Evolutionary conservation across 2,113 vertebrate genomes (phyloP).

Genomic region (Thamnophis sirtalis): DNA sequence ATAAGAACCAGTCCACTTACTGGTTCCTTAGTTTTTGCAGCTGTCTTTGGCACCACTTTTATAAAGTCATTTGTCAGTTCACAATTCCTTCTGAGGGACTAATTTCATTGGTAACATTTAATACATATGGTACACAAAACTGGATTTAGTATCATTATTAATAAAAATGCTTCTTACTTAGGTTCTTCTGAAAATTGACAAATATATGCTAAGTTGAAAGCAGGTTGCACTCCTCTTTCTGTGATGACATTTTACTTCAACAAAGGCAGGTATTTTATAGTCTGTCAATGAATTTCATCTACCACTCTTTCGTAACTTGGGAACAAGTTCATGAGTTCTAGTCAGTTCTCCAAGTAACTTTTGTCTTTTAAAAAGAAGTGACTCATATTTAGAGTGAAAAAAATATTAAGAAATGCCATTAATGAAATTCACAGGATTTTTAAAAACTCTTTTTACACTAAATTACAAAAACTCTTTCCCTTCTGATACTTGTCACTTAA

Average conservation of each 20-base stretch:
- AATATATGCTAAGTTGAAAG: not conserved
- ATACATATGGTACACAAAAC: not conserved
- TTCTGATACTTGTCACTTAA: not conserved
- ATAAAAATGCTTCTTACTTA: not conserved
- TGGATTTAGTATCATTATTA: not conserved
- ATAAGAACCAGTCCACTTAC: not conserved
- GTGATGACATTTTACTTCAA: not conserved
- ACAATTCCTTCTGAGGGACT: not conserved
- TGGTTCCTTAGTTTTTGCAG: not conserved
- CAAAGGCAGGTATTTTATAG: not conserved
- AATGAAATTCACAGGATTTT: not conserved
- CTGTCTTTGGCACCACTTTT: not conserved
- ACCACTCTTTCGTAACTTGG: not conserved
- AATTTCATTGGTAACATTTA: not conserved
- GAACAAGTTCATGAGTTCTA: not conserved
- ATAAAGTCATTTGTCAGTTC: not conserved
- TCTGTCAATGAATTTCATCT: not conserved
- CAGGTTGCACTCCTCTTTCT: not conserved
- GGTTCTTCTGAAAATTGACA: not conserved
- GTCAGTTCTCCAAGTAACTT: not conserved
- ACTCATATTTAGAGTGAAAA: not conserved
- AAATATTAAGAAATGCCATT: not conserved
- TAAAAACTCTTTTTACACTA: not conserved
- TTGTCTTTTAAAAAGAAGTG: not conserved
- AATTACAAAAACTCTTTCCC: not conserved